Evolutionary conservation across 2,888 invertebrate genomes (phyloP).

Genomic region (Amiota communis): DNA sequence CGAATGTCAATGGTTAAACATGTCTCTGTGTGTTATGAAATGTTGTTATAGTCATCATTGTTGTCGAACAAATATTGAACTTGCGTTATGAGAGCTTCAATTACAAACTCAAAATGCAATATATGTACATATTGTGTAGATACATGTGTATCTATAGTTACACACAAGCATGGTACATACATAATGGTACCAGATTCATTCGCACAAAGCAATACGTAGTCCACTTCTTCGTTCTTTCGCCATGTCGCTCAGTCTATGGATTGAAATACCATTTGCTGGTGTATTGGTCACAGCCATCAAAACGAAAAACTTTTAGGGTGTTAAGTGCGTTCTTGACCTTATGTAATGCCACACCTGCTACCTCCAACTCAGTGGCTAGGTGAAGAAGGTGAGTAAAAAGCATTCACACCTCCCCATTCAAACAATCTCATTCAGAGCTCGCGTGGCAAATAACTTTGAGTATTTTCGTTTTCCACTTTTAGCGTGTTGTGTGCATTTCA

Average conservation of each 20-base stretch:
- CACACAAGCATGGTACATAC: too few species aligned
- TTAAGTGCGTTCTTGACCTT: background rate
- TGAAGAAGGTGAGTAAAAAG: too few species aligned
- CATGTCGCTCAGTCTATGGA: background rate
- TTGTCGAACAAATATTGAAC: background rate
- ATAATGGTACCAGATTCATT: too few species aligned
- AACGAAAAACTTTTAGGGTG: background rate
- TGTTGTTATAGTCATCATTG: too few species aligned
- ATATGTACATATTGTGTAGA: background rate
- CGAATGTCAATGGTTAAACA: too few species aligned
- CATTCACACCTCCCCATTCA: too few species aligned
- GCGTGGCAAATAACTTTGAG: conserved; percentile 18
- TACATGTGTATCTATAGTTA: too few species aligned
- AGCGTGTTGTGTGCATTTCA: background rate
- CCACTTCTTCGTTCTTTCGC: background rate
- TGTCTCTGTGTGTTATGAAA: too few species aligned
- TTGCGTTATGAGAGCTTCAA: background rate
- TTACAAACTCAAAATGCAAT: background rate
- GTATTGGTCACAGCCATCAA: background rate
- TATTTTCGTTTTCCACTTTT: conserved; percentile 16
- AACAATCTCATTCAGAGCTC: background rate
- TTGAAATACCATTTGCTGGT: background rate
- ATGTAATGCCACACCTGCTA: background rate
- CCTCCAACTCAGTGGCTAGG: too few species aligned
- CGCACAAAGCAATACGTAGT: too few species aligned